Conservation (phyloP, 2,113 vertebrate genomes). For the Onychorhynchus coronatus region DNA sequence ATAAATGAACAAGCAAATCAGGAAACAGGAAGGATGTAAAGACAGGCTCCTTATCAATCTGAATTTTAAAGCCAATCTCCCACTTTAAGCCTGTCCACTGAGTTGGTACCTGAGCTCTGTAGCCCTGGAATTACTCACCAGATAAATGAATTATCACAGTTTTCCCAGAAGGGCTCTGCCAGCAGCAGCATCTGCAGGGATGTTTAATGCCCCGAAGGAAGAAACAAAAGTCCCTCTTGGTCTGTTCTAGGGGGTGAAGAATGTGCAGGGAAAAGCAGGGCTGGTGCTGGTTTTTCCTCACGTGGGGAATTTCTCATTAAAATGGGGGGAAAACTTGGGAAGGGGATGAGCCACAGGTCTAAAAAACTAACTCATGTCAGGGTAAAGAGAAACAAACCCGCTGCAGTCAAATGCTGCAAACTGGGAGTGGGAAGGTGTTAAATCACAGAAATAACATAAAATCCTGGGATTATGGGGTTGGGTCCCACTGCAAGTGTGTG, state of each 20-base stretch:
- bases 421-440: neutral
- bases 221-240: neutral
- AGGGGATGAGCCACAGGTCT: neutral
- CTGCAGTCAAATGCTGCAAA: neutral
- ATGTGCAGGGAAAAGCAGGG: neutral
- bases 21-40: neutral
- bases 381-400: neutral
- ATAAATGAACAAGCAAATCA: neutral
- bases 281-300: neutral
- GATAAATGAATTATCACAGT: neutral
- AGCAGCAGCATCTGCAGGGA: neutral
- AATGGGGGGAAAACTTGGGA: neutral
- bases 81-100: neutral
- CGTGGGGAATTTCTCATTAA: rapidly evolving
- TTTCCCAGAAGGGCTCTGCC: neutral
- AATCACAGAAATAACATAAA: neutral
- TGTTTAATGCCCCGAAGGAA: neutral
- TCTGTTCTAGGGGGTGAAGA: neutral
- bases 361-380: neutral
- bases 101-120: neutral
- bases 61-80: neutral
- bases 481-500: neutral
- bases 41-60: neutral
- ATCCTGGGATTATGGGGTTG: neutral
- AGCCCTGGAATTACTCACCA: neutral